phyloP scores from a whole-genome alignment of 2,113 vertebrate species.

The Nymphicus hollandicus region DNA sequence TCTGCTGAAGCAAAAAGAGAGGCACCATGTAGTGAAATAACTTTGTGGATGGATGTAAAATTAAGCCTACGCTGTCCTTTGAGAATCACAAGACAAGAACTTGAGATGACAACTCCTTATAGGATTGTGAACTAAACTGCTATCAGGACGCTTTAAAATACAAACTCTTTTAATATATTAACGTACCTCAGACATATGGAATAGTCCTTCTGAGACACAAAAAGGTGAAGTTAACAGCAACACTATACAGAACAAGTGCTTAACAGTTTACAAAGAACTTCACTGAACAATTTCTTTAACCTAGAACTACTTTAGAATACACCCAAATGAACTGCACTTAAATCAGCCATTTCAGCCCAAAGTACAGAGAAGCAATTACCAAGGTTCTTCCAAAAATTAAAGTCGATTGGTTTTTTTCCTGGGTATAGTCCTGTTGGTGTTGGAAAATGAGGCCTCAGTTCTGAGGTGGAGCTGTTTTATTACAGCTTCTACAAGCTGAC shows the following conservation, averaged over 20 bases:
- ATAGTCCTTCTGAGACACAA: background rate
- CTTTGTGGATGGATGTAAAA: background rate
- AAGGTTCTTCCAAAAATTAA: background rate
- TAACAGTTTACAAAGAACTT: background rate
- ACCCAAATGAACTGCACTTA: background rate
- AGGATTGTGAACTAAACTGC: background rate
- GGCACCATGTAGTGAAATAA: rapidly evolving
- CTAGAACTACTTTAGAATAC: background rate
- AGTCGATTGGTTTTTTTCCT: background rate
- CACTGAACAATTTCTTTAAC: background rate
- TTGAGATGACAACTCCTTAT: background rate
- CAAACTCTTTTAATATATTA: background rate
- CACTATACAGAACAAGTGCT: background rate
- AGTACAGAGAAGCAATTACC: rapidly evolving
- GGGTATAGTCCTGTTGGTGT: background rate
- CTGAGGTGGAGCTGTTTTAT: background rate
- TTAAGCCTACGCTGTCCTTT: background rate
- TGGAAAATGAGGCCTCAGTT: background rate
- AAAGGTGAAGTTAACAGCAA: background rate
- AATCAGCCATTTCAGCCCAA: background rate
- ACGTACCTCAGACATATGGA: background rate
- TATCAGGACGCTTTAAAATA: background rate
- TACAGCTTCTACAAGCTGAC: background rate
- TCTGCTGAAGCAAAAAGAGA: background rate
- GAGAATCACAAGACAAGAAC: background rate